Conservation (phyloP, 2,888 invertebrate species). For the Spilarctia lutea region DNA sequence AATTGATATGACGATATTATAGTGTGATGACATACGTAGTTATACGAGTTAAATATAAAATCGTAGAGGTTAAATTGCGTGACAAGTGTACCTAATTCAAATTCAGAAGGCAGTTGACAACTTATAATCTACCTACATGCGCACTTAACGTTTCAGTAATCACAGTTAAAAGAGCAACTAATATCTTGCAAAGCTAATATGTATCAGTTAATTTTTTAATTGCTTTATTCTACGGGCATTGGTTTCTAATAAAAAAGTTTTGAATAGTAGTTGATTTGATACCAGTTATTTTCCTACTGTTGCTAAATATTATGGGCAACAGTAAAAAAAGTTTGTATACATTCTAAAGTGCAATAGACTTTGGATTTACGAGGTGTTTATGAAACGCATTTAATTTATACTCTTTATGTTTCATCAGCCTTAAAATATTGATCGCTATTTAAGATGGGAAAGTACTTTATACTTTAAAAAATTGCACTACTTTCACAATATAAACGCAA, state of each 20-base stretch:
- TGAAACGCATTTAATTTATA: slow-evolving; percentile 17
- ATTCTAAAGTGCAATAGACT: neutral
- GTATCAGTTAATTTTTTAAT: neutral
- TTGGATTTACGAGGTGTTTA: slow-evolving; percentile 18
- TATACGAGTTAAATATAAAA: neutral
- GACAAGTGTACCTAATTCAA: neutral
- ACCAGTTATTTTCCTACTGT: slow-evolving; percentile 1
- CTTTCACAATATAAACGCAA: neutral
- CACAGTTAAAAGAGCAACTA: neutral
- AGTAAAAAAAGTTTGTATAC: slow-evolving; percentile 7
- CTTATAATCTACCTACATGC: neutral
- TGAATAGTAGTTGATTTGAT: slow-evolving; percentile 1
- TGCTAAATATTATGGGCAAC: slow-evolving; percentile 7
- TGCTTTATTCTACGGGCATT: neutral
- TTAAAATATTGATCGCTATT: neutral
- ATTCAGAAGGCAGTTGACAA: slow-evolving; percentile 1
- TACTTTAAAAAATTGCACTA: neutral
- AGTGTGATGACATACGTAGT: neutral
- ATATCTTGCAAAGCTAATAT: neutral
- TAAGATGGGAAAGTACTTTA: neutral
- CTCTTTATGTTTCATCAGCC: slow-evolving; percentile 7
- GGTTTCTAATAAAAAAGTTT: neutral
- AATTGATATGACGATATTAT: neutral
- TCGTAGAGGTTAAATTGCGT: neutral
- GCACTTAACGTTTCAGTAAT: neutral